Conservation (phyloP, 53 echinoderm and acorn worm species). For the Mesocentrotus franciscanus region DNA sequence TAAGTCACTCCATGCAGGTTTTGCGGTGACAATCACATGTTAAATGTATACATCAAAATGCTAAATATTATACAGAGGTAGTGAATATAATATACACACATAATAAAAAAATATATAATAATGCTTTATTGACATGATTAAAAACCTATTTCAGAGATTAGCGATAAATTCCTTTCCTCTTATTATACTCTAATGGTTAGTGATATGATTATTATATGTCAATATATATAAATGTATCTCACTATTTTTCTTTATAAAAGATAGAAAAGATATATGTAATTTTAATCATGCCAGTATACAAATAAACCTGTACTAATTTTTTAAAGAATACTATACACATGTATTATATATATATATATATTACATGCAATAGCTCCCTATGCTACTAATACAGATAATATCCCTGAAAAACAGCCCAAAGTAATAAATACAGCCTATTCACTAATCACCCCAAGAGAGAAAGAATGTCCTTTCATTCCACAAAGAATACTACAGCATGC, state of each 20-base stretch:
- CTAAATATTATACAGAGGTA: neutral
- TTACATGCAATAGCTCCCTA: neutral
- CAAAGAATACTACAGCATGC: neutral
- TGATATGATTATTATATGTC: neutral
- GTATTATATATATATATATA: neutral
- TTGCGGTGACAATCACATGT: neutral
- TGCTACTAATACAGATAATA: neutral
- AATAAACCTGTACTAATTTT: neutral
- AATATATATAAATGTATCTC: neutral
- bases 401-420: neutral
- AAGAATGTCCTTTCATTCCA: neutral
- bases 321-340: neutral
- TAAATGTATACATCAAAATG: neutral
- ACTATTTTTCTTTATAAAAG: neutral
- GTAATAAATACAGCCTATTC: neutral
- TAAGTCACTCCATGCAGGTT: conserved; percentile 14
- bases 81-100: conserved; percentile 8
- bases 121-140: neutral
- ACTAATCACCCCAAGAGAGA: neutral
- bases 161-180: neutral
- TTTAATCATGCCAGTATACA: neutral
- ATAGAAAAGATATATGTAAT: neutral
- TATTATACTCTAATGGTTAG: neutral
- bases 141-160: neutral
- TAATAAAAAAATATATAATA: neutral